Conservation (phyloP, 1,140 invertebrate species). For the Drosophila takahashii region DNA sequence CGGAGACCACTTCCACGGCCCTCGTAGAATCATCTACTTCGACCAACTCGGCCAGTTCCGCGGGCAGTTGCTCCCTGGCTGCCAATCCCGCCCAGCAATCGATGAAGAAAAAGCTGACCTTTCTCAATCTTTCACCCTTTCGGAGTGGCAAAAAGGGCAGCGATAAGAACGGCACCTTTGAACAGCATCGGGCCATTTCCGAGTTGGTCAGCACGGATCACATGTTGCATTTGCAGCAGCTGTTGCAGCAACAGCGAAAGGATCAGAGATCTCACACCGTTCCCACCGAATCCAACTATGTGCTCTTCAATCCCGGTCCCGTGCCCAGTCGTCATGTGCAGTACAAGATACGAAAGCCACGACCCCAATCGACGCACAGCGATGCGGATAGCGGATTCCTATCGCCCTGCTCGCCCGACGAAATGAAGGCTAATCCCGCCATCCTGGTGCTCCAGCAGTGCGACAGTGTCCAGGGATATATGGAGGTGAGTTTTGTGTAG, state of each 20-base stretch:
- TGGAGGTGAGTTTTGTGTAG: slow-evolving; percentile 72
- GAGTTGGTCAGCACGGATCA: slow-evolving; percentile 75
- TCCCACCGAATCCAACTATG: slow-evolving; percentile 82
- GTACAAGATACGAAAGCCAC: slow-evolving; percentile 79
- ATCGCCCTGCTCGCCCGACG: slow-evolving; percentile 81
- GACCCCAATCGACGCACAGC: slow-evolving; percentile 80
- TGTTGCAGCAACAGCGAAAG: slow-evolving; percentile 57
- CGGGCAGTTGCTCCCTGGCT: slow-evolving; percentile 47
- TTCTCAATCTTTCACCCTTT: slow-evolving; percentile 80
- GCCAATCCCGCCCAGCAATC: slow-evolving; percentile 50
- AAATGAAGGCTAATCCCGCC: slow-evolving; percentile 72
- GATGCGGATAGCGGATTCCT: slow-evolving; percentile 84
- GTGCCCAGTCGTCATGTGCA: slow-evolving; percentile 83
- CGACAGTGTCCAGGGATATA: slow-evolving; percentile 83
- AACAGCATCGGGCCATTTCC: slow-evolving; percentile 65
- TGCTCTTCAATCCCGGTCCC: slow-evolving; percentile 80
- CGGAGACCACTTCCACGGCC: slow-evolving; percentile 78
- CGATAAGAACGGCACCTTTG: slow-evolving; percentile 2
- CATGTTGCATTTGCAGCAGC: slow-evolving; percentile 74
- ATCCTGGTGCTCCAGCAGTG: slow-evolving; percentile 83
- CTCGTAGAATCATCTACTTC: slow-evolving; percentile 78
- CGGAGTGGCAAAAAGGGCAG: slow-evolving; percentile 47
- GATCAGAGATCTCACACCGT: slow-evolving; percentile 75
- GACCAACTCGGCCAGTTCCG: slow-evolving; percentile 67
- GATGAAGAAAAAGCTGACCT: slow-evolving; percentile 73